Conservation (phyloP, 2,113 vertebrate species). For the Crotophaga sulcirostris region DNA sequence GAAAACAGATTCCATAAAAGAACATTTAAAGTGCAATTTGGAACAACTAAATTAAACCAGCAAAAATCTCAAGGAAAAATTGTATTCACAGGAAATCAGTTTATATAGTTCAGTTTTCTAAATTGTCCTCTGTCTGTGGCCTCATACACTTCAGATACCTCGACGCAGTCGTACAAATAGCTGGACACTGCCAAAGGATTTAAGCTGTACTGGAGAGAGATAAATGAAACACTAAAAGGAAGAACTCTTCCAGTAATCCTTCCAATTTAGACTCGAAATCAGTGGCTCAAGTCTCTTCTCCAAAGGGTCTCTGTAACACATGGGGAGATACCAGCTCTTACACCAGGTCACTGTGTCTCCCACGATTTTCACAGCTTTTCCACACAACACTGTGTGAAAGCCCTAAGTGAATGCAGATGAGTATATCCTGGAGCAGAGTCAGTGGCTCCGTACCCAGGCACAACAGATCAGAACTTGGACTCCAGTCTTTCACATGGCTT, state of each 20-base stretch:
- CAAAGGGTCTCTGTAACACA: neutral
- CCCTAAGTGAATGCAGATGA: neutral
- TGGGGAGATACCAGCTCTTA: neutral
- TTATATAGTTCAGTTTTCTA: neutral
- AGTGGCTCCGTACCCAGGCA: neutral
- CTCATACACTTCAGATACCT: neutral
- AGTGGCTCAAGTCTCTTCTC: neutral
- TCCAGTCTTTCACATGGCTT: neutral
- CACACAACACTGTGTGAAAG: neutral
- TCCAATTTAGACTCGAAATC: neutral
- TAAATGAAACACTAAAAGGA: neutral
- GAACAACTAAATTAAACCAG: neutral
- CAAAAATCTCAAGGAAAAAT: neutral
- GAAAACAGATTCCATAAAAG: neutral
- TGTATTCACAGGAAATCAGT: neutral
- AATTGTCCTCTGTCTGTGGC: neutral
- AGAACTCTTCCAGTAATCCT: neutral
- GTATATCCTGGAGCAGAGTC: neutral
- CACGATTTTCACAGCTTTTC: neutral
- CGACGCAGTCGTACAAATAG: neutral
- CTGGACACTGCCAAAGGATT: neutral
- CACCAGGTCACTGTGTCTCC: neutral
- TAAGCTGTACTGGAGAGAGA: neutral
- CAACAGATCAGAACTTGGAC: neutral
- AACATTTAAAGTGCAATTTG: neutral